These are phyloP conservation scores for Desmophyllum pertusum DNA, from an alignment of 92 coral and sea anemone species.

Conservation along the genomic window DNA sequence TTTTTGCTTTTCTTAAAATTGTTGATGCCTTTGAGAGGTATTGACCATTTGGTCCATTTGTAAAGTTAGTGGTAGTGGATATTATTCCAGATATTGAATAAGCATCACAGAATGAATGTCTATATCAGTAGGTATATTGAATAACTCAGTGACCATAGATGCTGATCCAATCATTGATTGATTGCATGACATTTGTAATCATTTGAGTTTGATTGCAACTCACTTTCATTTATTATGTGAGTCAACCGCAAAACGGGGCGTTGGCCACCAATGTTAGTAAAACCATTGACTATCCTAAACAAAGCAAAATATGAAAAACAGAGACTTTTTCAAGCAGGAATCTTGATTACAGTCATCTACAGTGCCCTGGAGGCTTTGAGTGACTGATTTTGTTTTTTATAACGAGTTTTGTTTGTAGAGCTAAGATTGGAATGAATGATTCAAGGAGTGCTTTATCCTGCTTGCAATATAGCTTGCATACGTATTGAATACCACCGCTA, in stretches of 20 bases:
- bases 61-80: neutral
- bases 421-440: neutral
- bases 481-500: neutral
- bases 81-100: neutral
- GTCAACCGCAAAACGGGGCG: neutral
- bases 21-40: neutral
- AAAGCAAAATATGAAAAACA: neutral
- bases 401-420: conserved; percentile 2
- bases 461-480: neutral
- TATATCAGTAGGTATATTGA: neutral
- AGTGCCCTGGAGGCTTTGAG: conserved; percentile 29
- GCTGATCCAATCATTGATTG: neutral
- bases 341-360: conserved; percentile 21
- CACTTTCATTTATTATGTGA: neutral
- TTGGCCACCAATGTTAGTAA: neutral
- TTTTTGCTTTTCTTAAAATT: neutral
- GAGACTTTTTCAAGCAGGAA: conserved; percentile 31
- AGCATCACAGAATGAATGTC: neutral
- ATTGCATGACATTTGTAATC: neutral
- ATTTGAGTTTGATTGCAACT: neutral
- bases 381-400: conserved; percentile 18
- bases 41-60: neutral
- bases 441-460: neutral
- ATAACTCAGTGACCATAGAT: neutral
- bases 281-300: neutral